phyloP scores from a whole-genome alignment of 2,888 invertebrate species.

The Eupeodes latifasciatus region DNA sequence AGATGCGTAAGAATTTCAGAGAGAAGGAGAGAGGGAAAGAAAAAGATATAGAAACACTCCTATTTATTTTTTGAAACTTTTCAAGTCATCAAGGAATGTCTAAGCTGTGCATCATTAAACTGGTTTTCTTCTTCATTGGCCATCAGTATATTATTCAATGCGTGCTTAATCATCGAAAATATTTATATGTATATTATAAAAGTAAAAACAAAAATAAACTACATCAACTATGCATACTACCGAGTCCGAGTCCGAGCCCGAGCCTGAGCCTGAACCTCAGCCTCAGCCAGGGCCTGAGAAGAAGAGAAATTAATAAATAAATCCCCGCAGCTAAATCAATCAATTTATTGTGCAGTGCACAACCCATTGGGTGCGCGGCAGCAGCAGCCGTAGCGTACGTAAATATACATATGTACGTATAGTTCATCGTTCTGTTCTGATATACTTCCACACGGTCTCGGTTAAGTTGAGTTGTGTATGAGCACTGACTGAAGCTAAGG shows the following conservation, averaged over 20 bases:
- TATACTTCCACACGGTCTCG: slow-evolving; percentile 58
- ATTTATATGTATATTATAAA: neutral
- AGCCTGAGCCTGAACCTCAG: too few relatives aligned
- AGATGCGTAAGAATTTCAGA: neutral
- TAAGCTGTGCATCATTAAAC: slow-evolving; percentile 62
- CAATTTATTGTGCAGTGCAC: slow-evolving; percentile 74
- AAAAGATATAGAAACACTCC: too few relatives aligned
- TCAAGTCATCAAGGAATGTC: slow-evolving; percentile 67
- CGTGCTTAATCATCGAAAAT: slow-evolving; percentile 60
- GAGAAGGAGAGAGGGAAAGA: neutral
- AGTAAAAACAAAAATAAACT: neutral
- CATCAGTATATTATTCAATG: slow-evolving; percentile 45
- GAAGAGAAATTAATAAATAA: slow-evolving; percentile 75
- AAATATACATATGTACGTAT: slow-evolving; percentile 11
- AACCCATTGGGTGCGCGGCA: slow-evolving; percentile 55
- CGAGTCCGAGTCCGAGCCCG: too few relatives aligned
- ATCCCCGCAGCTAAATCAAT: slow-evolving; percentile 76
- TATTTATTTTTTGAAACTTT: slow-evolving; percentile 33
- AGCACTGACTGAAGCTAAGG: neutral
- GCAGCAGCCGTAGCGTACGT: too few relatives aligned
- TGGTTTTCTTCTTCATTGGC: slow-evolving; percentile 54
- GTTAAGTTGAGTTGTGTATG: neutral
- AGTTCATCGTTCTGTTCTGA: slow-evolving; percentile 69
- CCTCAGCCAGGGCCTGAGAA: slow-evolving; percentile 11
- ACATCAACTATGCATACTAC: slow-evolving; percentile 20